Evolutionary conservation across 2,888 invertebrate species (phyloP).

Genomic region (Drosophila paramelanica): DNA sequence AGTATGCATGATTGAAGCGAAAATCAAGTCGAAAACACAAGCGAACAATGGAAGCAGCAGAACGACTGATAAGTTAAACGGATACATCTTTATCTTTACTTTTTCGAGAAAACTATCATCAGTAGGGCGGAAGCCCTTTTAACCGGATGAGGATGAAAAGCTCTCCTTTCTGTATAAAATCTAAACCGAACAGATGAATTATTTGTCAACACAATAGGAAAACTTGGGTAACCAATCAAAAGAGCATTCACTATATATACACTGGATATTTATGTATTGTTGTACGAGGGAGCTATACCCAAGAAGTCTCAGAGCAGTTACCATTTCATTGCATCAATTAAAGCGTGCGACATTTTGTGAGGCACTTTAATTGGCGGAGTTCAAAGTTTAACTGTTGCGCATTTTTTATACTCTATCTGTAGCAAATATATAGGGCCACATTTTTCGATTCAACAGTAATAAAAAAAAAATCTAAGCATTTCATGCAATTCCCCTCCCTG

Average conservation of each 20-base stretch:
- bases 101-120: background rate
- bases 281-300: background rate
- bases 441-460: conserved; percentile 15
- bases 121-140: too few species aligned
- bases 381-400: conserved; percentile 71
- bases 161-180: too few species aligned
- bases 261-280: background rate
- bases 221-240: too few species aligned
- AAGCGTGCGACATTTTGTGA: conserved; percentile 33
- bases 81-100: background rate
- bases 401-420: conserved; percentile 3
- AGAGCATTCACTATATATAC: background rate
- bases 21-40: conserved; percentile 23
- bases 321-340: conserved; percentile 35
- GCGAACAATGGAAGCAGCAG: conserved; percentile 24
- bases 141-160: too few species aligned
- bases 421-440: background rate
- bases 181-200: too few species aligned
- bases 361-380: conserved; percentile 64
- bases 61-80: conserved; percentile 7
- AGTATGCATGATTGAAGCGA: conserved; percentile 54
- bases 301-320: conserved; percentile 3
- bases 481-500: conserved; percentile 70
- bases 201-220: too few species aligned
- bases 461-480: conserved; percentile 69